These are phyloP conservation scores for Dolomedes plantarius DNA, from an alignment of 2,888 invertebrate species.

Conservation along the genomic window DNA sequence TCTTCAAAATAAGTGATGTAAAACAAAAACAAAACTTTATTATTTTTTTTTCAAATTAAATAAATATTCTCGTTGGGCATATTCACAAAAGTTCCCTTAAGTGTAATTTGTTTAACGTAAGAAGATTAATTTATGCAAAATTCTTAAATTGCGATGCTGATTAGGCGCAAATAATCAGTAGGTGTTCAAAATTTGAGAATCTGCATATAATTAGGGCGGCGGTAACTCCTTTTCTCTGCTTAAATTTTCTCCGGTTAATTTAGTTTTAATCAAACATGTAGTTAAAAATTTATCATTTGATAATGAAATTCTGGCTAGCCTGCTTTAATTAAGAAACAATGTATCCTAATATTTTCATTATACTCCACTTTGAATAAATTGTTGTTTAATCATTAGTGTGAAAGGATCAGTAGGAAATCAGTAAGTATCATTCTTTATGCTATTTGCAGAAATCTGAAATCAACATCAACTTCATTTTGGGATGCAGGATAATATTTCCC, in stretches of 20 bases:
- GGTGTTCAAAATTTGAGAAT: constrained; percentile 2
- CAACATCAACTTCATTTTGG: no score
- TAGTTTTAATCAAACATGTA: background rate
- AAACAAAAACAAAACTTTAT: background rate
- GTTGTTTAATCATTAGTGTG: background rate
- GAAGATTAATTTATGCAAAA: constrained; percentile 7
- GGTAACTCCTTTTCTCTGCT: constrained; percentile 7
- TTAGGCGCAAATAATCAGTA: background rate
- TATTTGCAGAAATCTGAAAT: no score
- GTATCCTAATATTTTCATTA: background rate
- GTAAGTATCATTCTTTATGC: no score
- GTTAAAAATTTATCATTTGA: constrained; percentile 8
- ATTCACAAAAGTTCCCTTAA: background rate
- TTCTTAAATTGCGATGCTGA: background rate
- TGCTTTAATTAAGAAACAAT: background rate
- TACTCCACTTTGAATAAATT: background rate
- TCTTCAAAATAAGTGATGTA: background rate
- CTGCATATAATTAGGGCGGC: background rate
- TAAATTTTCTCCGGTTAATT: background rate
- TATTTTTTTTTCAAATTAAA: background rate
- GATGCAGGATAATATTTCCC: no score
- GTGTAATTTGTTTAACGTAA: background rate
- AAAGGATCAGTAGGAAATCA: no score
- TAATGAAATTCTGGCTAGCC: background rate
- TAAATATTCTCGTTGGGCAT: background rate